Percentiles rank a stretch among this genome's conserved stretches.
These are phyloP conservation scores for Omphaloscelis lunosa DNA, from an alignment of 2,888 invertebrate species.

Conservation along the genomic window DNA sequence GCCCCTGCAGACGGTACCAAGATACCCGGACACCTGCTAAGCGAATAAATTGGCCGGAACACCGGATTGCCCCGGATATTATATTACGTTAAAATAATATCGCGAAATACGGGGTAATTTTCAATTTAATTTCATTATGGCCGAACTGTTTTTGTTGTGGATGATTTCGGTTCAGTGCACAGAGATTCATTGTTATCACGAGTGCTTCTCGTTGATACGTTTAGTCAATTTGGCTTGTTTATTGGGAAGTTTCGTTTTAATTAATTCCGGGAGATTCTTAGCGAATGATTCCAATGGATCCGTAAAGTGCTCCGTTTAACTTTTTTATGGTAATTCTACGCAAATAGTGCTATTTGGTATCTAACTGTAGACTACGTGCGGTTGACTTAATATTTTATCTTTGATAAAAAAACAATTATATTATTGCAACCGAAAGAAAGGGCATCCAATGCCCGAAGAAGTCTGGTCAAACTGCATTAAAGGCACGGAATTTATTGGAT, in stretches of 20 bases:
- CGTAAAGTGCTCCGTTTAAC: background rate
- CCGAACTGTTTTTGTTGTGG: constrained; percentile 40
- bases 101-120: constrained; percentile 68
- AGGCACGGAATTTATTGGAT: no score
- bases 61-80: constrained; percentile 61
- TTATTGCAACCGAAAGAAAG: background rate
- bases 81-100: constrained; percentile 71
- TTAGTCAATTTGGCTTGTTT: constrained; percentile 34
- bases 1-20: constrained; percentile 50
- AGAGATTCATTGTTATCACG: constrained; percentile 23
- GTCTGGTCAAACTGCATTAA: background rate
- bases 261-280: constrained; percentile 17
- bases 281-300: background rate
- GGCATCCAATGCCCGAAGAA: background rate
- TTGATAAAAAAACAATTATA: background rate
- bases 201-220: constrained; percentile 24
- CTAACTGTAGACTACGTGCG: no score
- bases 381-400: background rate
- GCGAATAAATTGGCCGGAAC: constrained; percentile 79
- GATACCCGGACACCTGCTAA: constrained; percentile 77
- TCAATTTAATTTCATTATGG: constrained; percentile 67
- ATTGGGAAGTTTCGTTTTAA: constrained; percentile 28
- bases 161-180: constrained; percentile 32
- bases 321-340: background rate
- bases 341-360: background rate